Evolutionary conservation across 2,888 invertebrate genomes (phyloP).

Genomic region (Phengaris arion): DNA sequence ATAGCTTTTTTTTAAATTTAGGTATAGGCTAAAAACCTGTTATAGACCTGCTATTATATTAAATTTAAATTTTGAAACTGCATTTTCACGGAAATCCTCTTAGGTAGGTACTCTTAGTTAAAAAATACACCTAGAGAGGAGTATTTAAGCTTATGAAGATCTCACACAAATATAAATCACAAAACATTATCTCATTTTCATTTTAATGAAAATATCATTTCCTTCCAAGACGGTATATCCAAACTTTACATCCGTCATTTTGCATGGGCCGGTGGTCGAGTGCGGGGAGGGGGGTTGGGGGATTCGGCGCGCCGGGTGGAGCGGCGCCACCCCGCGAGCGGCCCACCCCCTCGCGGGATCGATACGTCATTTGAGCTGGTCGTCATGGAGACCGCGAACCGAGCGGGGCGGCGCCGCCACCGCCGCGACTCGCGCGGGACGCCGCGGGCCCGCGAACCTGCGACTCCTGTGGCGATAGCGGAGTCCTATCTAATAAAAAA

Average conservation of each 20-base stretch:
- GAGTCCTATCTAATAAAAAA: neutral
- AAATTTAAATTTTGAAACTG: constrained; percentile 5
- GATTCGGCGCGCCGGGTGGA: constrained; percentile 69
- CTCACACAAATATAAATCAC: constrained; percentile 50
- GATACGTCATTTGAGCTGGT: constrained; percentile 80
- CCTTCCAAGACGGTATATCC: constrained; percentile 77
- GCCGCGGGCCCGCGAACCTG: constrained; percentile 48
- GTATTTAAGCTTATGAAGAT: neutral
- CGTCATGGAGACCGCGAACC: constrained; percentile 79
- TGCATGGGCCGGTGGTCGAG: constrained; percentile 79
- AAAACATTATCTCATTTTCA: constrained; percentile 71
- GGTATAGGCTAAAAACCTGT: neutral
- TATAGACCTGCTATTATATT: neutral
- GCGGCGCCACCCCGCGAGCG: constrained; percentile 69
- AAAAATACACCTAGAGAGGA: neutral
- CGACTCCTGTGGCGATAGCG: constrained; percentile 30
- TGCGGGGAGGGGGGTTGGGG: constrained; percentile 62
- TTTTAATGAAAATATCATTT: constrained; percentile 78
- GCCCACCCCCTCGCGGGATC: constrained; percentile 71
- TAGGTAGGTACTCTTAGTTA: neutral
- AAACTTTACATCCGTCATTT: constrained; percentile 80
- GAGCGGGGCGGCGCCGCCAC: constrained; percentile 77
- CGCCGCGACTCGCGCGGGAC: constrained; percentile 64
- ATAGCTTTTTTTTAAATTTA: no score
- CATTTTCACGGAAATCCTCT: neutral